These are phyloP conservation scores for Bryconaethiops microstoma DNA, from an alignment of 2,797 vertebrate genomes.

Conservation along the genomic window DNA sequence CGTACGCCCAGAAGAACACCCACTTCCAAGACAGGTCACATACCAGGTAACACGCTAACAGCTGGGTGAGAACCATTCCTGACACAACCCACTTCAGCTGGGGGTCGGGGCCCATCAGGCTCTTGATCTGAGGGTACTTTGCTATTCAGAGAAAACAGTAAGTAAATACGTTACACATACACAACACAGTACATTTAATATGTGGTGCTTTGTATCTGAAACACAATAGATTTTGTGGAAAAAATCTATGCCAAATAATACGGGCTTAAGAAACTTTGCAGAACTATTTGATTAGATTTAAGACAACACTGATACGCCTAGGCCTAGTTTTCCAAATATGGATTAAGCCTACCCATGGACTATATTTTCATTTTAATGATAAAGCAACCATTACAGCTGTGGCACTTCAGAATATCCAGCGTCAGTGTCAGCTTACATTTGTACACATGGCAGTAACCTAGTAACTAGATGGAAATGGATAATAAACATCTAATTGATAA, in stretches of 20 bases:
- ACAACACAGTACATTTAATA: not conserved
- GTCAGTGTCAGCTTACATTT: not conserved
- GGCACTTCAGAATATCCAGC: not conserved
- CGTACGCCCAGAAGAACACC: conserved; percentile 95
- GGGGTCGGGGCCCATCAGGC: conserved; percentile 92
- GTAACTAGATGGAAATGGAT: conserved; percentile 21
- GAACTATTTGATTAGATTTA: too few species aligned
- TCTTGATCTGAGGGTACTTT: conserved; percentile 95
- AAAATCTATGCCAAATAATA: too few species aligned
- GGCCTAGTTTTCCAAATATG: too few species aligned
- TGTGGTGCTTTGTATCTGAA: too few species aligned
- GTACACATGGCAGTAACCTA: conserved; percentile 1
- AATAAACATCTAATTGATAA: conserved; percentile 20
- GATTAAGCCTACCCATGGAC: too few species aligned
- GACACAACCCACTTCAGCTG: conserved; percentile 93
- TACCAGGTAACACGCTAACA: conserved; percentile 89
- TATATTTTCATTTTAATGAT: not conserved
- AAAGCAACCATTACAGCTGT: not conserved
- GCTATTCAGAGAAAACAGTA: conserved; percentile 71
- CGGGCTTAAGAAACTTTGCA: too few species aligned
- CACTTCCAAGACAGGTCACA: conserved; percentile 90
- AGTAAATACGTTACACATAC: not conserved
- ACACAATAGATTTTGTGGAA: too few species aligned
- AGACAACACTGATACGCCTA: too few species aligned
- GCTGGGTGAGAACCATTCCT: conserved; percentile 87